Base-by-base conservation (phyloP, 2,113 vertebrate species). In the Melanerpes formicivorus region DNA sequence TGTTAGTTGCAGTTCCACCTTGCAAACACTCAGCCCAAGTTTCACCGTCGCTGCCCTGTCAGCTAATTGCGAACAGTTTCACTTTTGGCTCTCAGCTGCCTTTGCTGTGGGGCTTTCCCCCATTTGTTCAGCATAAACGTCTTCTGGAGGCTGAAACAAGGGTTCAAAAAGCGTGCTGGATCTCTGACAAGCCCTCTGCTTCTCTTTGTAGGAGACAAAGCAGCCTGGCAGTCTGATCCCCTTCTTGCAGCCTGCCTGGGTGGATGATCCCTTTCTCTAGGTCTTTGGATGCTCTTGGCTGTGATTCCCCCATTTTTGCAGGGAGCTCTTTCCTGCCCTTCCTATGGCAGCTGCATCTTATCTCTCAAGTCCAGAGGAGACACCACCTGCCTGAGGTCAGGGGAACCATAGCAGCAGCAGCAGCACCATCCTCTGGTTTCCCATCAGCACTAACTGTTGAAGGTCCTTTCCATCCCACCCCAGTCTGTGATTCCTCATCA, bases 21-120 rank as follows among this genome's bases (percentile, higher is more conserved):
- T 32, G 46, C 67, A 71, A 48, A 25, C 3, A 13, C 65, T 40
- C 18, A 17, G 18, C 5, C 14, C 5, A 5, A 3, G 13, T n/a
- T 66, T 85, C 5, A 1, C 32, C 60, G 26, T 9, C 3, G 3
- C 44, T 4, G 0, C 7, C 8, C 1, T 30, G 46, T 8, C 25
- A 6, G 69, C 44, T 52, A 40, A 17, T 27, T 15, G 58, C 30
- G 9, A 2, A 4, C 32, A 29, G 58, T 26, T 81, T 90, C 22
- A 1, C 32, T 88, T 70, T 27, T 27, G 52, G 23, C 13, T 81
- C 37, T 3, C 7, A 32, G 8, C 42, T 8, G 3, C n/a, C 69
- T 54, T 59, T 44, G 63, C 44, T 71, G 23, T 14, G 50, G 27
- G 8, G 18, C 52, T 3, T 70, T 40, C 40, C 46, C 18, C 6